Conservation (phyloP, 2,113 vertebrate genomes). For the Chloropsis hardwickii region DNA sequence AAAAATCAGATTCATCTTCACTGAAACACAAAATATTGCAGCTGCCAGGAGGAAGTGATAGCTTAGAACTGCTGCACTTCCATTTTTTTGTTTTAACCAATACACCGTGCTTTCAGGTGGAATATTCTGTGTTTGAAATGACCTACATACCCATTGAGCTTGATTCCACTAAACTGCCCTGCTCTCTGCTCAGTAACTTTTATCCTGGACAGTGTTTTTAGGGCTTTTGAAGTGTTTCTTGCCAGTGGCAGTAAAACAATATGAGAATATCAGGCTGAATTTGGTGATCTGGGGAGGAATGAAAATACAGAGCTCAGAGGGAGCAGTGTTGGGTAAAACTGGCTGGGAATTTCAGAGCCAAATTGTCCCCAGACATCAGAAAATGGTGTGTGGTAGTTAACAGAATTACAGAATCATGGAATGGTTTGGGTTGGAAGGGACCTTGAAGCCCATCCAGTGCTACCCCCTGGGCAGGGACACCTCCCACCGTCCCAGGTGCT, state of each 20-base stretch:
- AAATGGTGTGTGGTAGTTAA: background rate
- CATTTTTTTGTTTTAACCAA: background rate
- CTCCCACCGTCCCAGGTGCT: background rate
- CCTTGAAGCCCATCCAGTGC: fast-evolving
- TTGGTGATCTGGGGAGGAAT: background rate
- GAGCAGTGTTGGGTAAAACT: background rate
- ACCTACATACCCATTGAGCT: background rate
- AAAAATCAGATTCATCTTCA: background rate
- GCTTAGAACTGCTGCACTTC: background rate
- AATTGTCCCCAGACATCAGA: background rate
- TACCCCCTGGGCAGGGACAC: background rate
- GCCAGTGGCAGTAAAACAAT: background rate
- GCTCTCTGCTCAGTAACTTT: background rate
- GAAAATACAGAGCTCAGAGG: background rate
- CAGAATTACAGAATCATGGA: background rate
- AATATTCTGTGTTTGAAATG: background rate
- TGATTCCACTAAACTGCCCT: background rate
- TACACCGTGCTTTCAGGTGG: background rate
- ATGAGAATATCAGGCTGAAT: background rate
- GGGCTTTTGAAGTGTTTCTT: background rate
- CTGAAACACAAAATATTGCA: background rate
- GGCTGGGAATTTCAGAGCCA: background rate
- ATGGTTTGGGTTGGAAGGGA: background rate
- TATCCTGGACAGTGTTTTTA: background rate
- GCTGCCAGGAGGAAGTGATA: background rate